These are phyloP conservation scores for Natrix natrix DNA, from an alignment of 2,797 vertebrate genomes.

Conservation along the genomic window DNA sequence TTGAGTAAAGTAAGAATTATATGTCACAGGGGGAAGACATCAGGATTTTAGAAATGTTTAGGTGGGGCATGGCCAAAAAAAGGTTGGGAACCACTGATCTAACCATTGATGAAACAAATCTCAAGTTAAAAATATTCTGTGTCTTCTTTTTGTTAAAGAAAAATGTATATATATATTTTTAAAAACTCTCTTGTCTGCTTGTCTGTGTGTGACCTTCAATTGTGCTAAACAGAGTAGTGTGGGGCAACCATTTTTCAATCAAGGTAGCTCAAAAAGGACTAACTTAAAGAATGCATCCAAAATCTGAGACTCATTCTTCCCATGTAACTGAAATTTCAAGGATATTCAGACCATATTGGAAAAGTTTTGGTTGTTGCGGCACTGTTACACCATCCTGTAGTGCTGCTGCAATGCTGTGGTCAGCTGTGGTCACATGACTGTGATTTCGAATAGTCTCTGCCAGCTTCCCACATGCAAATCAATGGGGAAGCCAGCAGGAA, in stretches of 20 bases:
- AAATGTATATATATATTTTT: no score
- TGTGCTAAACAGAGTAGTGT: neutral
- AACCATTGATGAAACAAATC: no score
- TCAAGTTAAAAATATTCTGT: no score
- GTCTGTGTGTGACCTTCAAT: neutral
- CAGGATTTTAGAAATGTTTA: no score
- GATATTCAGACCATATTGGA: neutral
- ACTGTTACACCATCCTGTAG: neutral
- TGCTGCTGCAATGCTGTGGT: neutral
- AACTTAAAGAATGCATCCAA: neutral
- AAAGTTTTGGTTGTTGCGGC: neutral
- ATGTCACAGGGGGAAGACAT: no score
- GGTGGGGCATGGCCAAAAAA: no score
- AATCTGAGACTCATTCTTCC: neutral
- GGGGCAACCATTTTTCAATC: neutral
- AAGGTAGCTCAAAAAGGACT: neutral
- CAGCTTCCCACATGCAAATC: neutral
- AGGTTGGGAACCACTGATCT: no score
- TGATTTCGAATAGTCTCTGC: neutral
- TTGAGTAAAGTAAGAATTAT: no score
- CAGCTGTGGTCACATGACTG: neutral
- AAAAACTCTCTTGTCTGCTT: neutral
- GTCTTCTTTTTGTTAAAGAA: no score
- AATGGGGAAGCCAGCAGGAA: neutral
- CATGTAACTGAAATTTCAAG: neutral